Evolutionary conservation across 2,888 invertebrate genomes (phyloP), one percentile per base, ranked within the genome.

Genomic region (Acleris holmiana): DNA sequence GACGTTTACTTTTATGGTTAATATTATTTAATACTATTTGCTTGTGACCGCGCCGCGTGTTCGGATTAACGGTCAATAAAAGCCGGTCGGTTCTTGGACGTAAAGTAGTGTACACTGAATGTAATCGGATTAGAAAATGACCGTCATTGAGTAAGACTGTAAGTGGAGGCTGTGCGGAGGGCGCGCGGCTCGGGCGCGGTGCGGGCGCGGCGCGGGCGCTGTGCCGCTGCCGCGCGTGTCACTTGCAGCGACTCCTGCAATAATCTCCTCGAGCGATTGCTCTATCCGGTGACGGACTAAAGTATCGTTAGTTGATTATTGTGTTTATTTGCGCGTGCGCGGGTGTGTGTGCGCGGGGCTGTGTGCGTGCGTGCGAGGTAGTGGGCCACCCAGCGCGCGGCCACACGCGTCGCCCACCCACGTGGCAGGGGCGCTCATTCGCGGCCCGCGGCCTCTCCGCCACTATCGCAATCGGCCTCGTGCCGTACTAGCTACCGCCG

Each of bases 221-320:
- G 50, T 56, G 66, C 56, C 63, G 65, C 53, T 66, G 71, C 57
- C 48, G 82, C 86, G 84, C 86, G 86, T 86, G 88, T 88, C 90
- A 83, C 82, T 81, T 82, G 82, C 77, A 76, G 86, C 84, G 79
- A 83, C 80, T 76, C 82, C 79, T 74, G 84, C 86, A 81, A 79
- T 85, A 88, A 86, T 87, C 86, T 88, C 85, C 76, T 68, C 82
- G 78, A 84, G 84, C 84, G 86, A 90, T 89, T 84, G 88, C 87
- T 89, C 90, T 91, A 90, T 90, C 91, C 89, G 88, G 89, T 89
- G 91, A 89, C 89, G 88, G 88, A 86, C 87, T 89, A 85, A 88
- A 88, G 90, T 91, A 91, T 90, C 89, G 89, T 88, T 88, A 86
- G 90, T 87, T 91, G 90, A 90, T 91, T 87, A 89, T 91, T 90